These are phyloP conservation scores for Melanostigma gelatinosum DNA, from an alignment of 2,113 vertebrate genomes.

Conservation along the genomic window DNA sequence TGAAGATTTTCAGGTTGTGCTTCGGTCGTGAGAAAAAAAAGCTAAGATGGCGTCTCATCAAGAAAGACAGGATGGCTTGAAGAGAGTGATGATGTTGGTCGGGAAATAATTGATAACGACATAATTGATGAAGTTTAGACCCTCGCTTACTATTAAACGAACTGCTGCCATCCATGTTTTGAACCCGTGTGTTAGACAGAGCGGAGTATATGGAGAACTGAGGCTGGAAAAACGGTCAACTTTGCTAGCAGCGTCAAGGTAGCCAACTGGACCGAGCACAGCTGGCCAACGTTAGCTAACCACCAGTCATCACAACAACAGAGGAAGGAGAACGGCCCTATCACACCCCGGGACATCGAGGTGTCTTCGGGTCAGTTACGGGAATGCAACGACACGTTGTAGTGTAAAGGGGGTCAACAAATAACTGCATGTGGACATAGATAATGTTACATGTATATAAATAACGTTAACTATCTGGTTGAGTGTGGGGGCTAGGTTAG, in stretches of 20 bases:
- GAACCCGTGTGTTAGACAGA: slow-evolving; percentile 21
- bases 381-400: slow-evolving; percentile 8
- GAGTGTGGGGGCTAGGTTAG: slow-evolving; percentile 14
- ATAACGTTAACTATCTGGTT: background rate
- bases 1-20: slow-evolving; percentile 69
- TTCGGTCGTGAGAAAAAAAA: slow-evolving; percentile 82
- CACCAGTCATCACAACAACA: slow-evolving; percentile 72
- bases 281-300: slow-evolving; percentile 72
- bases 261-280: slow-evolving; percentile 72
- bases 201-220: slow-evolving; percentile 61
- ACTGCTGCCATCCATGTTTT: slow-evolving; percentile 14
- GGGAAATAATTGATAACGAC: slow-evolving; percentile 70
- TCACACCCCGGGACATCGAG: slow-evolving; percentile 75
- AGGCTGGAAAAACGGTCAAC: slow-evolving; percentile 63
- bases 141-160: slow-evolving; percentile 35
- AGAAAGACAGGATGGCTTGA: slow-evolving; percentile 82
- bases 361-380: slow-evolving; percentile 78
- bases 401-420: background rate
- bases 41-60: slow-evolving; percentile 85
- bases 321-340: slow-evolving; percentile 68
- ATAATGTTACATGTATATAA: background rate
- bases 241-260: slow-evolving; percentile 69
- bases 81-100: slow-evolving; percentile 69
- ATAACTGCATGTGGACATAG: background rate
- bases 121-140: slow-evolving; percentile 43